phyloP scores from a whole-genome alignment of 2,797 vertebrate species.

The Tympanoctomys barrerae region DNA sequence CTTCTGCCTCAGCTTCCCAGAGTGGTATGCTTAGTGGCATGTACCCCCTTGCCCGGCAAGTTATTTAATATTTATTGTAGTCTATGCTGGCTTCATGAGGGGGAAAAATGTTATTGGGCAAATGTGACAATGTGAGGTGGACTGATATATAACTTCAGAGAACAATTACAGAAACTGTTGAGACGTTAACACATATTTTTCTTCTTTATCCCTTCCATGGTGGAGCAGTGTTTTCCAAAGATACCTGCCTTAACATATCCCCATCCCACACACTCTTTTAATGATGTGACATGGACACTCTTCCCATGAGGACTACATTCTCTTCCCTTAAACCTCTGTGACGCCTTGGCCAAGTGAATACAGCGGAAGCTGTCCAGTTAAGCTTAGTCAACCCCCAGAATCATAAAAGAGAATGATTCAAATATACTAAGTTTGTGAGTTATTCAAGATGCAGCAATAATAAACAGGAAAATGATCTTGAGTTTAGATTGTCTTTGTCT shows the following conservation, averaged over 20 bases:
- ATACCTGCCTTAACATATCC: conserved; percentile 1
- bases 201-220: not conserved
- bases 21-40: not conserved
- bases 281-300: not conserved
- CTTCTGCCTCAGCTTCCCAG: not conserved
- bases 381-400: not conserved
- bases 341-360: not conserved
- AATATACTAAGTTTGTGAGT: not conserved
- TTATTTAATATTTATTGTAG: conserved; percentile 22
- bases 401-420: not conserved
- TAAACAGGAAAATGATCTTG: conserved; percentile 34
- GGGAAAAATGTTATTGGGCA: conserved; percentile 39
- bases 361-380: not conserved
- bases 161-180: conserved; percentile 15
- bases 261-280: not conserved
- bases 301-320: not conserved
- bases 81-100: not conserved
- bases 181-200: not conserved
- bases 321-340: not conserved
- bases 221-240: conserved; percentile 29
- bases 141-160: not conserved
- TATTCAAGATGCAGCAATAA: not conserved
- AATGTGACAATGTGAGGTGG: not conserved
- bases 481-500: not conserved
- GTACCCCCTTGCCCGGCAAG: not conserved